Conservation (phyloP, 2,113 vertebrate genomes). For the Maccullochella peelii region DNA sequence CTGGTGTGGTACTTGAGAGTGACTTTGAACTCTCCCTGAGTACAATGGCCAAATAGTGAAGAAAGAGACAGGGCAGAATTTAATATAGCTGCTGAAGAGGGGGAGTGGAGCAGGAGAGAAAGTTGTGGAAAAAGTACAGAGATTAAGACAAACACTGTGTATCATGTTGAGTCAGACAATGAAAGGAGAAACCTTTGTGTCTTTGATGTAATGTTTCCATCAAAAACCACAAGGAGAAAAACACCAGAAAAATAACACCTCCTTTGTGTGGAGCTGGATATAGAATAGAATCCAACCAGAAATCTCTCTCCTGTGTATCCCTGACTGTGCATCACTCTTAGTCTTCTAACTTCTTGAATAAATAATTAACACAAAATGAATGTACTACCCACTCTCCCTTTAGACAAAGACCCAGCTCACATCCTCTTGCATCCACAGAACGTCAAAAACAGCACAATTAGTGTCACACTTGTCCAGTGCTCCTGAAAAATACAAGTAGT, state of each 20-base stretch:
- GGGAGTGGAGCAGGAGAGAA: slow-evolving; percentile 24
- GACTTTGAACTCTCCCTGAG: slow-evolving; percentile 74
- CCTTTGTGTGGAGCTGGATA: slow-evolving; percentile 17
- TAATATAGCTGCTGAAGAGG: slow-evolving; percentile 29
- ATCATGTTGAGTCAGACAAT: slow-evolving; percentile 44
- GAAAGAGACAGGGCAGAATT: slow-evolving; percentile 37
- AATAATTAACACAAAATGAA: slow-evolving; percentile 38
- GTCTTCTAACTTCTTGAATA: slow-evolving; percentile 45
- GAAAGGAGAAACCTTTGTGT: slow-evolving; percentile 48
- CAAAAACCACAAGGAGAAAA: slow-evolving; percentile 35
- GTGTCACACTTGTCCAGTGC: background rate
- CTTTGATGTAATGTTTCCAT: slow-evolving; percentile 64
- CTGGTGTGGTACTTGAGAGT: slow-evolving; percentile 51
- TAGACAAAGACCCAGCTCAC: background rate
- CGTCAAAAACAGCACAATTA: background rate
- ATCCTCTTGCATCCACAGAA: slow-evolving; percentile 1
- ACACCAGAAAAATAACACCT: slow-evolving; percentile 16
- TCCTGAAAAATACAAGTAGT: background rate
- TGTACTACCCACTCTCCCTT: background rate
- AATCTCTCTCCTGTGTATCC: slow-evolving; percentile 37
- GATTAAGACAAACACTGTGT: slow-evolving; percentile 50
- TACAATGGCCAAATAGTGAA: slow-evolving; percentile 58
- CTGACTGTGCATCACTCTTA: slow-evolving; percentile 35
- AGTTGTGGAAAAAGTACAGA: slow-evolving; percentile 43
- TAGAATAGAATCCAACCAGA: slow-evolving; percentile 36